Base-by-base conservation (phyloP, 2,888 invertebrate species). In the Pecten maximus region DNA sequence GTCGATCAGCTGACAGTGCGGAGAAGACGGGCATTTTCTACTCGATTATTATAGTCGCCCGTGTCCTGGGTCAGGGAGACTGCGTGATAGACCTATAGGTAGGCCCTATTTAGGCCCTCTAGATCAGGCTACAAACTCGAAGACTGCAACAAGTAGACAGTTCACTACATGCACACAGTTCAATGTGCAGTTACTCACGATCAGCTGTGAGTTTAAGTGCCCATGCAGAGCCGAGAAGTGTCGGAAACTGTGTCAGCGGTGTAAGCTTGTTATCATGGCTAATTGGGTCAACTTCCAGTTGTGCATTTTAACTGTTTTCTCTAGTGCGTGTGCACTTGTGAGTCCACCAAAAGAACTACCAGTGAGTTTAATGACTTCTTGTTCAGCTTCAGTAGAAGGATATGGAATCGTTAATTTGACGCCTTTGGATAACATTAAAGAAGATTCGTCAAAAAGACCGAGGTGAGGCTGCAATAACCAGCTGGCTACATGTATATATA, bases 341-440 rank as follows among this genome's bases (percentile, higher is more conserved):
- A 74, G 35, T 28, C 74, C 28, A 28, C 28, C 74, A 12, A 74
- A 15, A 28, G 74, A 74, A 35, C 74, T 35, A 10, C 0, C 28
- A 35, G 74, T 74, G 3, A 28, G 23, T 35, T 16, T 8, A 35
- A 4, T 74, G 28, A 74, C 8, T 35, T 74, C 28, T 28, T 74
- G 74, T 74, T 28, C 74, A 6, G 74, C 35, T 10, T 28, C 28
- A 35, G 10, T 74, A 74, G 35, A 28, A 15, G 74, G 74, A 74
- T 6, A 35, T 12, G 74, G 74, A 15, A 74, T 74, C 4, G 35
- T 74, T 35, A 74, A 74, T 16, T 35, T 74, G 15, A 6, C 0
- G 16, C 74, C 74, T 35, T 74, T 74, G 74, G 74, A 74, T 74
- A 74, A 74, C 35, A 74, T 74, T 35, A 74, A 74, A 6, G 74